Evolutionary conservation across 1,140 invertebrate genomes (phyloP), one percentile per base, ranked within the genome.

Genomic region (Anoplolepis gracilipes): DNA sequence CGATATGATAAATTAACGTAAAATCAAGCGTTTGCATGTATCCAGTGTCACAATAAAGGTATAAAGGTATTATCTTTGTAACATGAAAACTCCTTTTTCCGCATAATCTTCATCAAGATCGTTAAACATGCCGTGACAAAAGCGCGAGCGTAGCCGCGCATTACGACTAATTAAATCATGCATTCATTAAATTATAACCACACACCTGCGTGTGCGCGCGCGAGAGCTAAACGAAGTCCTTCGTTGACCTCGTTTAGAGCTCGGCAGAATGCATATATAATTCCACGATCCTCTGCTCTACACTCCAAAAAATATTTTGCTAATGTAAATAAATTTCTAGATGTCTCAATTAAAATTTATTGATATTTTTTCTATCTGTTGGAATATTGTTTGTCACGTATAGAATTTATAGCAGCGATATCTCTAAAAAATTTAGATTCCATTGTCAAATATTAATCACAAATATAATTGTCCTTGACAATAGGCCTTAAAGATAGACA

Each of bases 91-190:
- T 36, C 61, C 30, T 64, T 36, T 49, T 36, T 36, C 36, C 10
- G 7, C 30, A 16, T 57, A 42, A 59, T 59, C 42, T 39, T 39
- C 22, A 79, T 69, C 78, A 61, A 33, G 53, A 73, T 82, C 39
- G 65, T 57, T 59, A 59, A 82, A 72, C 67, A 61, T 82, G 55
- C 59, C 64, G 78, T 73, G 78, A 82, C 67, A 73, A 82, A 69
- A 61, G 78, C 67, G 55, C 30, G 67, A 82, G 67, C 53, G 67
- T 72, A 72, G 78, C 30, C 65, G 49, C 78, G 36, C 78, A 69
- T 72, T 81, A 81, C 36, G 36, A 55, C 19, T 82, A 82, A 82
- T 82, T 82, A 82, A 82, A 82, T 72, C 78, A 82, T 82, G 67
- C 78, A 82, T 82, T 82, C 67, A 82, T 82, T 82, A 82, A 82